These are phyloP conservation scores for Etia nguti DNA, from an alignment of 2,113 vertebrate genomes.

Conservation along the genomic window DNA sequence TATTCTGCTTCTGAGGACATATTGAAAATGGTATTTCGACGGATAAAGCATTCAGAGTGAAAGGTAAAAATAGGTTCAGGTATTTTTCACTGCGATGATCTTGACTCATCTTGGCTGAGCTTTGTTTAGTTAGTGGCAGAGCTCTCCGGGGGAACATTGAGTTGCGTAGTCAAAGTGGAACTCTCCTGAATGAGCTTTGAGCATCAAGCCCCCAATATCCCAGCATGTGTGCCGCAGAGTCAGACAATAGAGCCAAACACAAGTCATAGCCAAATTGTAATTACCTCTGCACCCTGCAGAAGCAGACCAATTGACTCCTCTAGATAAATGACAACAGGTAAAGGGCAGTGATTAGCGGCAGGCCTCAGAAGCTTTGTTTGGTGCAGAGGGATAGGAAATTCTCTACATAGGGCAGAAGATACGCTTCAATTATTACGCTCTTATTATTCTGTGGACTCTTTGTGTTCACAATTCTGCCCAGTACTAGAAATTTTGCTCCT, in stretches of 20 bases:
- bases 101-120: constrained; percentile 36
- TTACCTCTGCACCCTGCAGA: constrained; percentile 63
- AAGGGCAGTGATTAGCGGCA: constrained; percentile 64
- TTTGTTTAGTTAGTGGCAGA: constrained; percentile 47
- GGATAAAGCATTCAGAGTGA: constrained; percentile 14
- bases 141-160: constrained; percentile 41
- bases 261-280: constrained; percentile 65
- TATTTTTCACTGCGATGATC: constrained; percentile 28
- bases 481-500: constrained; percentile 2
- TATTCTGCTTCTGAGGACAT: constrained; percentile 8
- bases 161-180: constrained; percentile 50
- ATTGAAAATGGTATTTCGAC: constrained; percentile 20
- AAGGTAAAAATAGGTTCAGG: constrained; percentile 30
- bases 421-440: constrained; percentile 47
- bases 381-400: constrained; percentile 28
- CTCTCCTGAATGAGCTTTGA: constrained; percentile 52
- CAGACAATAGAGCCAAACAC: constrained; percentile 54
- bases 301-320: constrained; percentile 61
- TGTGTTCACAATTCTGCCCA: constrained; percentile 4
- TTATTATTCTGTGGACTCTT: constrained; percentile 36
- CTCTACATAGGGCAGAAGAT: constrained; percentile 53
- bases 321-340: constrained; percentile 66
- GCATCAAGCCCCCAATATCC: constrained; percentile 42
- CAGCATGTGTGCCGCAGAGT: constrained; percentile 21
- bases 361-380: constrained; percentile 51